Conservation (phyloP, 2,797 vertebrate species). For the Enteromius afrohamiltoni region DNA sequence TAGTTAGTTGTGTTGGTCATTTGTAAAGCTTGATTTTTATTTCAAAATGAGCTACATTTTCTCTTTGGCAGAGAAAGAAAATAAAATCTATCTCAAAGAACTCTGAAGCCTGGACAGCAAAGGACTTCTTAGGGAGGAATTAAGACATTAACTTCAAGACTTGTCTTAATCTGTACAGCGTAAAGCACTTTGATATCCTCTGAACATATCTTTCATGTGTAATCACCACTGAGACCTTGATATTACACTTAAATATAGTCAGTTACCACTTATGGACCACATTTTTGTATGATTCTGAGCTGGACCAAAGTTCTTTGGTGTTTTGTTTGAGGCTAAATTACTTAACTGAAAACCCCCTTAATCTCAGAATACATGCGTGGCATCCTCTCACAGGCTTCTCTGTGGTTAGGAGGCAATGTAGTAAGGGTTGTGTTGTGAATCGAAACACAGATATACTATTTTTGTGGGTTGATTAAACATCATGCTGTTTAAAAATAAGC, state of each 20-base stretch:
- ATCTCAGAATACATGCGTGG: background rate
- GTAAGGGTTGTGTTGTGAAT: background rate
- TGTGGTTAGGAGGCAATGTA: background rate
- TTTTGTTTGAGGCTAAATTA: constrained; percentile 16
- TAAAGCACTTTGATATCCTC: background rate
- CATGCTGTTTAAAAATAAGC: background rate
- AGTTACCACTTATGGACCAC: background rate
- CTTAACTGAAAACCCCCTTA: background rate
- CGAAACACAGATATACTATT: background rate
- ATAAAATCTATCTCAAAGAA: constrained; percentile 13
- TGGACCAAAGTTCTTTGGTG: background rate
- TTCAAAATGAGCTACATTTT: background rate
- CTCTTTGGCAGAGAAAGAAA: background rate
- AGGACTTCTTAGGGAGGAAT: background rate
- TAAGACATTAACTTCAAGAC: background rate
- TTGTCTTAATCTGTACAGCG: background rate
- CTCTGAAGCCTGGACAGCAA: background rate
- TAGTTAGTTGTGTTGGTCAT: background rate
- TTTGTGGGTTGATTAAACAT: background rate
- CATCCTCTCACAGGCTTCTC: background rate
- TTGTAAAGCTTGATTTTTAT: background rate
- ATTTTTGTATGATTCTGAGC: constrained; percentile 11
- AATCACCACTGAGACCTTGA: background rate
- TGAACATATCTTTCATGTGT: background rate
- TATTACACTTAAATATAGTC: background rate